Percentiles rank a stretch among this genome's conserved stretches.
Conservation (phyloP, 1,140 invertebrate genomes). For the Lethrus apterus region DNA sequence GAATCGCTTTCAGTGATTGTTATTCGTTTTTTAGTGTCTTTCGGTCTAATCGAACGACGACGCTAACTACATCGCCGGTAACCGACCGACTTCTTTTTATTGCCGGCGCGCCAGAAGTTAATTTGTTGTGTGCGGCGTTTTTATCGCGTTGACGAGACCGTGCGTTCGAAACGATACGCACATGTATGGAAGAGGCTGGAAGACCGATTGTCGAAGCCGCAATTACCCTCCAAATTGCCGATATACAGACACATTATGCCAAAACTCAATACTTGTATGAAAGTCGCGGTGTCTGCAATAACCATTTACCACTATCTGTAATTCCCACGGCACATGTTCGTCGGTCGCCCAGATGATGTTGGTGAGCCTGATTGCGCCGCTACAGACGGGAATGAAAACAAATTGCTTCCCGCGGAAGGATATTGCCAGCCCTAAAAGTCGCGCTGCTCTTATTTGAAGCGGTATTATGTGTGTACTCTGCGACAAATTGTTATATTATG, state of each 20-base stretch:
- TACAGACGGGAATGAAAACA: conserved; percentile 34
- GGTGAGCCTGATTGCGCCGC: conserved; percentile 33
- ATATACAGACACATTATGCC: conserved; percentile 33
- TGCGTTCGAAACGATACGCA: conserved; percentile 8
- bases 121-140: conserved; percentile 30
- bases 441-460: conserved; percentile 29
- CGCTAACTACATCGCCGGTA: conserved; percentile 18
- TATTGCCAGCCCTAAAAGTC: conserved; percentile 32
- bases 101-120: conserved; percentile 21
- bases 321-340: conserved; percentile 33
- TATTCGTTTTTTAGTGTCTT: conserved; percentile 32
- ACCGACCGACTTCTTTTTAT: conserved; percentile 22
- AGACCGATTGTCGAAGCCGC: conserved; percentile 20
- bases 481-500: conserved; percentile 36
- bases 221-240: conserved; percentile 24
- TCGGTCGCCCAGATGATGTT: conserved; percentile 30
- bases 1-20: conserved; percentile 28
- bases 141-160: conserved; percentile 20
- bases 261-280: conserved; percentile 35
- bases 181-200: conserved; percentile 12
- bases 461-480: conserved; percentile 24
- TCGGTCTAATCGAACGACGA: conserved; percentile 30
- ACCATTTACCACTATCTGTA: conserved; percentile 38
- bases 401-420: conserved; percentile 36
- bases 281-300: conserved; percentile 31